These are phyloP conservation scores for Merluccius polli DNA, from an alignment of 2,797 vertebrate species.

Conservation along the genomic window DNA sequence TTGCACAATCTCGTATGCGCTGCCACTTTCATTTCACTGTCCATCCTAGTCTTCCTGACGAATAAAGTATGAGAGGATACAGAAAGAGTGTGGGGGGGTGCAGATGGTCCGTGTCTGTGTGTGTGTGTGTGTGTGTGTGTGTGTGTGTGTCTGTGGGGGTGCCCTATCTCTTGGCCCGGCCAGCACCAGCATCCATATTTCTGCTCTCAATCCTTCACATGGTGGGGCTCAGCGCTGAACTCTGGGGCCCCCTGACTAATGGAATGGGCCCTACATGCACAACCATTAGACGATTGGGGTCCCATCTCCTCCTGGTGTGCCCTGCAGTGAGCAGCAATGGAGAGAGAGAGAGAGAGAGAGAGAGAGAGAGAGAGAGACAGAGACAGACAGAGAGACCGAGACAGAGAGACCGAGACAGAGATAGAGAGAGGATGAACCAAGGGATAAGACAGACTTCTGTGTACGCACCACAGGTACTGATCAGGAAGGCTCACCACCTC, in stretches of 20 bases:
- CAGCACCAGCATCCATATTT: constrained; percentile 69
- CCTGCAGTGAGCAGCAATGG: constrained; percentile 46
- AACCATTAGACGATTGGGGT: constrained; percentile 73
- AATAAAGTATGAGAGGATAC: constrained; percentile 17
- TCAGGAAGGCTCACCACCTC: neutral
- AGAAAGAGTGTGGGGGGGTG: constrained; percentile 31
- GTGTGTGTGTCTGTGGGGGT: too few species aligned
- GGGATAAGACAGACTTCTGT: neutral
- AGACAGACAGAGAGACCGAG: neutral
- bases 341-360: constrained; percentile 9
- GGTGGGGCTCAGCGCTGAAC: constrained; percentile 54
- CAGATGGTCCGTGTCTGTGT: too few species aligned
- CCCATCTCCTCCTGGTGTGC: constrained; percentile 44
- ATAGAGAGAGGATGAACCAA: neutral
- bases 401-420: too few species aligned
- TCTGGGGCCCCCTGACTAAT: constrained; percentile 68
- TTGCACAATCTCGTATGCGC: too few species aligned
- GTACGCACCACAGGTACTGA: too few species aligned
- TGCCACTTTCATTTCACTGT: too few species aligned
- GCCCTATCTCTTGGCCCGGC: constrained; percentile 62
- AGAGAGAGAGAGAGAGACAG: constrained; percentile 1
- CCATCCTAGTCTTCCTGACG: too few species aligned
- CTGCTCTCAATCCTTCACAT: constrained; percentile 51
- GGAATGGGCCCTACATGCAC: constrained; percentile 69
- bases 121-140: too few species aligned